Conservation (phyloP, 2,113 vertebrate species). For the Nesoenas mayeri region DNA sequence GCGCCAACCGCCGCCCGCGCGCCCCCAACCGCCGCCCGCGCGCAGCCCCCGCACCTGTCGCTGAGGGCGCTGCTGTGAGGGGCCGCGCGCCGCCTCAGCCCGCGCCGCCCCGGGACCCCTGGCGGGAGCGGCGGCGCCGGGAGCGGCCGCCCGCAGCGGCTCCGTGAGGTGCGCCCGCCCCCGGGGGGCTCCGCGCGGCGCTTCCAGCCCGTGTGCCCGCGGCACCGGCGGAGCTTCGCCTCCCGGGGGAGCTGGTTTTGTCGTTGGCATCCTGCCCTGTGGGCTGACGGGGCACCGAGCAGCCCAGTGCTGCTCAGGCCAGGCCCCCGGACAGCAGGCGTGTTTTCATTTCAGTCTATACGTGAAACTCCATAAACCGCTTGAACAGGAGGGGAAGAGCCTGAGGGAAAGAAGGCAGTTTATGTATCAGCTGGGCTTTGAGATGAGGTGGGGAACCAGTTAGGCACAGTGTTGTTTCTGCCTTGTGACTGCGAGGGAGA, state of each 20-base stretch:
- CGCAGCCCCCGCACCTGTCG: not conserved
- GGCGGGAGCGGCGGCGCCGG: not conserved
- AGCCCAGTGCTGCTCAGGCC: not conserved
- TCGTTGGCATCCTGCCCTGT: not conserved
- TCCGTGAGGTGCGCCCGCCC: not conserved
- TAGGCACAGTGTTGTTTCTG: not conserved
- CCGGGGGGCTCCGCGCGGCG: not conserved
- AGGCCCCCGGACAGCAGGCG: not conserved
- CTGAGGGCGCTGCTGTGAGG: too few species aligned
- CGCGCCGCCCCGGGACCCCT: not conserved
- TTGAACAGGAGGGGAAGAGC: not conserved
- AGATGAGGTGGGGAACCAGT: not conserved
- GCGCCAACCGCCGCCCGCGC: too few species aligned
- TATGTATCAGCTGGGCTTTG: not conserved
- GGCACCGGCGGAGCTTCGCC: not conserved
- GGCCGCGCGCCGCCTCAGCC: not conserved
- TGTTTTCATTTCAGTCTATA: not conserved
- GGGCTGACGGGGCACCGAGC: not conserved
- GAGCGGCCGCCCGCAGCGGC: not conserved
- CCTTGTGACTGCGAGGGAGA: too few species aligned
- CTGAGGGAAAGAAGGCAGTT: not conserved
- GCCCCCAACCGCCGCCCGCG: too few species aligned
- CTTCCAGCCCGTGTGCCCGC: rapidly evolving
- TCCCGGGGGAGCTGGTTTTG: not conserved
- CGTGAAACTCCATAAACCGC: not conserved